Evolutionary conservation across 1,140 invertebrate genomes (phyloP).

Genomic region (Bombyx mori): ASM3026992v2 NC_085129.1:11514001-11514500

Average conservation of each 20-base stretch:
- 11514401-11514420: constrained; percentile 16
- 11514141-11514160: constrained; percentile 15
- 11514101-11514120: constrained; percentile 19
- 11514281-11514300: constrained; percentile 56
- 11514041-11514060: constrained; percentile 20
- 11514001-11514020: constrained; percentile 18
- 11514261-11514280: constrained; percentile 67
- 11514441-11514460: constrained; percentile 24
- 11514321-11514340: constrained; percentile 48
- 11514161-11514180: constrained; percentile 39
- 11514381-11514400: constrained; percentile 11
- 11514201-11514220: constrained; percentile 31
- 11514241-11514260: constrained; percentile 69
- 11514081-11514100: constrained; percentile 23
- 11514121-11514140: constrained; percentile 12
- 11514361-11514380: constrained; percentile 47
- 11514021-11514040: constrained; percentile 26
- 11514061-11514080: constrained; percentile 26
- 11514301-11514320: constrained; percentile 47
- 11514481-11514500: constrained; percentile 30
- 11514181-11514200: constrained; percentile 49
- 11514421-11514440: constrained; percentile 9
- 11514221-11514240: constrained; percentile 61
- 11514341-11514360: constrained; percentile 38
- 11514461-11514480: constrained; percentile 41